Evolutionary conservation across 2,113 vertebrate genomes (phyloP).

Genomic region (Ochotona curzoniae): DNA sequence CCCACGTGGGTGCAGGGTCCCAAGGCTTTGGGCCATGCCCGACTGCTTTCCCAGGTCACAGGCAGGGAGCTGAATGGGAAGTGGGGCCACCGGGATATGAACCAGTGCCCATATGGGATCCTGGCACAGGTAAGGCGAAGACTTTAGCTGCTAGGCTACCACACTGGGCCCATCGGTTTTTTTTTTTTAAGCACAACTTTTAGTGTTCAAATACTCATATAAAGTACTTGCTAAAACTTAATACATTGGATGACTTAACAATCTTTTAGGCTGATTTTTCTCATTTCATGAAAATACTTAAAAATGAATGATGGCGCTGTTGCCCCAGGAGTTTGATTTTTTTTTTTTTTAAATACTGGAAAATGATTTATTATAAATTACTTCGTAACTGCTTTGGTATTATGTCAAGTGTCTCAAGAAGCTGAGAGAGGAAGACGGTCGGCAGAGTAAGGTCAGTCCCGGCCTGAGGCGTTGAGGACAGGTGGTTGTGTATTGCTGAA

Average conservation of each 20-base stretch:
- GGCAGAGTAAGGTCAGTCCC: too few species aligned
- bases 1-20: too few species aligned
- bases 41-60: too few species aligned
- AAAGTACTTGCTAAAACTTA: neutral
- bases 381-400: neutral
- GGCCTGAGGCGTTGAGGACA: neutral
- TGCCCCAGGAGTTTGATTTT: neutral
- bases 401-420: neutral
- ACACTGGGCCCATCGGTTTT: too few species aligned
- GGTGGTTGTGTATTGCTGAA: neutral
- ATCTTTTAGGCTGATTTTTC: neutral
- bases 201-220: neutral
- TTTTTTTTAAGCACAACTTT: neutral
- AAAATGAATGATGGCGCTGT: neutral
- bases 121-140: too few species aligned
- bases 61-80: too few species aligned
- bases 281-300: conserved; percentile 18
- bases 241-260: neutral
- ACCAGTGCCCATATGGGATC: too few species aligned
- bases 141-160: too few species aligned
- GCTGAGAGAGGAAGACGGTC: neutral
- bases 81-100: too few species aligned
- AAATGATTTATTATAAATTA: neutral
- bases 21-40: too few species aligned
- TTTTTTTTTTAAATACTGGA: neutral